Evolutionary conservation across 2,113 vertebrate genomes (phyloP).

Genomic region (Ramphastos sulfuratus): DNA sequence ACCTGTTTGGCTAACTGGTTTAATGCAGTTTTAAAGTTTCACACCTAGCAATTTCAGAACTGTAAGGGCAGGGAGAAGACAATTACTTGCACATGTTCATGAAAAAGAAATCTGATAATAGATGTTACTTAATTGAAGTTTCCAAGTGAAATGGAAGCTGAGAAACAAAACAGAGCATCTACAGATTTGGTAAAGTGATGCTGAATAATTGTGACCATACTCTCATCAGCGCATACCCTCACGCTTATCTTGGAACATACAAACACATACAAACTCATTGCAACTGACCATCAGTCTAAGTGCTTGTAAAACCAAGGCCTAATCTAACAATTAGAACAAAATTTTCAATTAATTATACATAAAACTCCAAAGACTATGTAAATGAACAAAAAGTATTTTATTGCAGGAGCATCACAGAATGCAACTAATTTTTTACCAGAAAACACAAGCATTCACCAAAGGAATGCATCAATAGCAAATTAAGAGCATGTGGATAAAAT

Average conservation of each 20-base stretch:
- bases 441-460: not conserved
- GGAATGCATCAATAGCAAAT: slow-evolving; percentile 20
- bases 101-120: not conserved
- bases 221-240: not conserved
- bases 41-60: not conserved
- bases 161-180: not conserved
- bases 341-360: not conserved
- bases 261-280: not conserved
- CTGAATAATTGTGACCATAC: not conserved
- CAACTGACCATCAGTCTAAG: not conserved
- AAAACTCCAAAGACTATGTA: not conserved
- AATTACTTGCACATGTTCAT: not conserved
- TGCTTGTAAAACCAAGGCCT: not conserved
- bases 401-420: not conserved
- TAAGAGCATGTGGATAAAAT: not conserved
- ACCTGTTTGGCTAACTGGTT: not conserved
- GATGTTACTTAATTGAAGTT: not conserved
- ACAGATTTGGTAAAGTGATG: not conserved
- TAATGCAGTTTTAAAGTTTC: not conserved
- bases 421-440: slow-evolving; percentile 52
- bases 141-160: not conserved
- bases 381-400: not conserved
- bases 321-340: not conserved
- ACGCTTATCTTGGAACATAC: not conserved
- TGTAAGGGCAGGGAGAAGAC: not conserved